These are phyloP conservation scores for Hirundo rustica DNA, from an alignment of 2,797 vertebrate genomes.

Conservation along the genomic window DNA sequence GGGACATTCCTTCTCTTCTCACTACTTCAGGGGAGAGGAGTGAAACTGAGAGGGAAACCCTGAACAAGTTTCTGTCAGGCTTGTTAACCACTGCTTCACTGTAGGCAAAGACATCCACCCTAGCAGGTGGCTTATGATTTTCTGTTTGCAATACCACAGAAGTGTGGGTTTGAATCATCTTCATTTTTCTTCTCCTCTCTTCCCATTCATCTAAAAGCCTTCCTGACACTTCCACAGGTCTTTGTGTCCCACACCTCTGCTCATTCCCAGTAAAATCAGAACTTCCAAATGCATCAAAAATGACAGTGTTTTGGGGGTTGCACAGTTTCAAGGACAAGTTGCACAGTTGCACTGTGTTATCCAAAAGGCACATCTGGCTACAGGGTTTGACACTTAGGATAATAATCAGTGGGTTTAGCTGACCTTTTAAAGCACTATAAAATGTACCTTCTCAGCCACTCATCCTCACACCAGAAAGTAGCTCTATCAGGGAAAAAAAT, in stretches of 20 bases:
- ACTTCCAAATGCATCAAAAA: background rate
- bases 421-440: background rate
- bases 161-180: background rate
- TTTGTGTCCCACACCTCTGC: background rate
- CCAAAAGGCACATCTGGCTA: background rate
- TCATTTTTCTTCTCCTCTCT: background rate
- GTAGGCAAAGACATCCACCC: background rate
- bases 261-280: background rate
- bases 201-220: background rate
- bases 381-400: background rate
- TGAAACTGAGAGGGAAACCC: slow-evolving; percentile 16
- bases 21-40: background rate
- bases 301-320: background rate
- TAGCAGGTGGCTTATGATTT: background rate
- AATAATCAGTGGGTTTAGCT: background rate
- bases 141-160: background rate
- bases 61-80: background rate
- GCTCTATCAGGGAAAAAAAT: background rate
- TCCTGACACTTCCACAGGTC: background rate
- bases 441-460: background rate
- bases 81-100: background rate
- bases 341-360: background rate
- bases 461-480: slow-evolving; percentile 19
- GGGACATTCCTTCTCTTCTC: background rate
- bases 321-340: background rate